Evolutionary conservation across 2,113 vertebrate genomes (phyloP).

Genomic region (Indicator maculatus): DNA sequence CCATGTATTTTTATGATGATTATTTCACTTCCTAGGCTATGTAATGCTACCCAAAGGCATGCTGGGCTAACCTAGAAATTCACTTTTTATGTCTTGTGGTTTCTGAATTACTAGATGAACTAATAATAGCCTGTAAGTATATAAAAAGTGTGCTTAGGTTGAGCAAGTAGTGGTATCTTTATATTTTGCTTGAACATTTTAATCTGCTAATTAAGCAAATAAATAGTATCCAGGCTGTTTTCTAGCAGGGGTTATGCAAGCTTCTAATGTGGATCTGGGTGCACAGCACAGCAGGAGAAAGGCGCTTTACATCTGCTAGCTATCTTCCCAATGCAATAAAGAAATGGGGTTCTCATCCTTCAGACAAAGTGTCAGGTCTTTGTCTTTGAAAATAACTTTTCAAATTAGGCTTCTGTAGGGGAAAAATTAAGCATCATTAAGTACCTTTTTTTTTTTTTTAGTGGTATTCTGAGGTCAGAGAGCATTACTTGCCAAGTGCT

Average conservation of each 20-base stretch:
- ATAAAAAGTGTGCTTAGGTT: background rate
- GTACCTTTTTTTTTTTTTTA: background rate
- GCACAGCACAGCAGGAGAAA: background rate
- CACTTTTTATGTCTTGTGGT: conserved; percentile 46
- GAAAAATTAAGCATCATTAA: background rate
- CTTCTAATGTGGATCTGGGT: background rate
- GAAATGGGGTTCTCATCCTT: background rate
- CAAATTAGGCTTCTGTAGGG: background rate
- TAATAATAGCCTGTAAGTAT: conserved; percentile 12
- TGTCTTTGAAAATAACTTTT: background rate
- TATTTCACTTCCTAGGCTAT: conserved; percentile 47
- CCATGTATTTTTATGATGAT: conserved; percentile 42
- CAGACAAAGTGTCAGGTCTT: background rate
- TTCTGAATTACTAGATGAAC: conserved; percentile 24
- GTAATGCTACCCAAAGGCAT: conserved; percentile 44
- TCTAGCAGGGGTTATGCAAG: background rate
- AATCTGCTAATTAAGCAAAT: background rate
- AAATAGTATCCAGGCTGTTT: background rate
- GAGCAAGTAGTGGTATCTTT: background rate
- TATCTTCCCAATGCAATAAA: background rate
- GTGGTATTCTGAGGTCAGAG: background rate
- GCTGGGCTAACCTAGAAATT: conserved; percentile 60
- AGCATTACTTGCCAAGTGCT: background rate
- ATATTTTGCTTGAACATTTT: background rate
- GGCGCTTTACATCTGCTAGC: background rate